Percentiles rank a stretch among this genome's conserved stretches.
phyloP scores from a whole-genome alignment of 2,888 invertebrate species.

The Acronicta aceris region DNA sequence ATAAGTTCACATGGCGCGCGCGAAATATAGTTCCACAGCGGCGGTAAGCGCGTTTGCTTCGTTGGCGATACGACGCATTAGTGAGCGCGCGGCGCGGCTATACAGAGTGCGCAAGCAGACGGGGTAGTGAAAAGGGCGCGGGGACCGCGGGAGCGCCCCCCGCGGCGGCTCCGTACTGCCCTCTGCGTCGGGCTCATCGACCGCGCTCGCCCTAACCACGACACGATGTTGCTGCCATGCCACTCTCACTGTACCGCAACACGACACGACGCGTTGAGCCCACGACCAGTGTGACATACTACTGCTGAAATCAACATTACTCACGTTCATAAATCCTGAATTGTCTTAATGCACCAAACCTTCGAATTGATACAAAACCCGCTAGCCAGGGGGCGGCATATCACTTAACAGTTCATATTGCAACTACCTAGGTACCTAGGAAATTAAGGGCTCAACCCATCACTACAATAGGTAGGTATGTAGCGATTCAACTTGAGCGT shows the following conservation, averaged over 20 bases:
- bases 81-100: slow-evolving; percentile 87
- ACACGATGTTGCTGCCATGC: slow-evolving; percentile 65
- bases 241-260: slow-evolving; percentile 80
- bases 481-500: not conserved
- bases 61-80: slow-evolving; percentile 87
- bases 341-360: slow-evolving; percentile 17
- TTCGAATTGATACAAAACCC: slow-evolving; percentile 6
- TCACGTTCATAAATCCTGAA: slow-evolving; percentile 32
- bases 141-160: slow-evolving; percentile 72
- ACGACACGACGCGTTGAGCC: slow-evolving; percentile 67
- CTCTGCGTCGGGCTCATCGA: slow-evolving; percentile 88
- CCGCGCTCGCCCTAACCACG: slow-evolving; percentile 84
- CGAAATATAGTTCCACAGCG: slow-evolving; percentile 70
- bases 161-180: slow-evolving; percentile 82
- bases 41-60: slow-evolving; percentile 77
- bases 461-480: not conserved
- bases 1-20: slow-evolving; percentile 86
- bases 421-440: no score
- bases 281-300: slow-evolving; percentile 58
- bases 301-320: slow-evolving; percentile 34
- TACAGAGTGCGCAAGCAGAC: slow-evolving; percentile 81
- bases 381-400: slow-evolving; percentile 10
- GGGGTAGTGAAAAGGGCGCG: slow-evolving; percentile 72
- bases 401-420: slow-evolving; percentile 10
- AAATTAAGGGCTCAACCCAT: slow-evolving; percentile 21